Percentiles rank a stretch among this genome's conserved stretches.
These are phyloP conservation scores for Urocyon cinereoargenteus DNA, from an alignment of 2,797 vertebrate genomes.

Conservation along the genomic window DNA sequence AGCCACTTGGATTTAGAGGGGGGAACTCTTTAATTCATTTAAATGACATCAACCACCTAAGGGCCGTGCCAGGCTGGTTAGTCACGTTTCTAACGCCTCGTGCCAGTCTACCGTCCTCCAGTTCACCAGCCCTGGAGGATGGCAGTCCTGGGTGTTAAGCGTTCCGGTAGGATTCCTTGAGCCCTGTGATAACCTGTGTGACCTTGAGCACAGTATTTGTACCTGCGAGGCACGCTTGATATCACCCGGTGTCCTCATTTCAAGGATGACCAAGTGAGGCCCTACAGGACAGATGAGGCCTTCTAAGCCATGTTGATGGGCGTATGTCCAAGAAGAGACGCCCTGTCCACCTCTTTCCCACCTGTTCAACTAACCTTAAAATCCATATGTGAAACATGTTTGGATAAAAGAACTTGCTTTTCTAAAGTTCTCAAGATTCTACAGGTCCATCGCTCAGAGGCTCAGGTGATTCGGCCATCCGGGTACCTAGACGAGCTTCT, in stretches of 20 bases:
- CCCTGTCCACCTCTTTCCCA: background rate
- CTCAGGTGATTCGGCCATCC: background rate
- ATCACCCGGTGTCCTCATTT: background rate
- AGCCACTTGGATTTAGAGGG: background rate
- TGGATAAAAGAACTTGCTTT: background rate
- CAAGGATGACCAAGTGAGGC: background rate
- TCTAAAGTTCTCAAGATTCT: background rate
- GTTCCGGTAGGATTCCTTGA: background rate
- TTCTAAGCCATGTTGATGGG: background rate
- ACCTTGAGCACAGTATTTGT: background rate
- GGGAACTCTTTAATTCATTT: background rate
- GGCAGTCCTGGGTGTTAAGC: background rate
- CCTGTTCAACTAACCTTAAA: background rate
- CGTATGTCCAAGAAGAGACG: background rate
- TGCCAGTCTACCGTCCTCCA: background rate
- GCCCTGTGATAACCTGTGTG: background rate
- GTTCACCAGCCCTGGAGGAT: background rate
- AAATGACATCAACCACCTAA: background rate
- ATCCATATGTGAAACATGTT: background rate
- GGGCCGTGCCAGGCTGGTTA: background rate
- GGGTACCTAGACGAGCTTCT: background rate
- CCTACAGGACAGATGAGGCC: background rate
- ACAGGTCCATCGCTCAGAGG: background rate
- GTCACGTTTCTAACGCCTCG: background rate
- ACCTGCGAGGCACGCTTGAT: background rate